Base-by-base conservation (phyloP, 1,140 invertebrate species). In the Penaeus vannamei region DNA sequence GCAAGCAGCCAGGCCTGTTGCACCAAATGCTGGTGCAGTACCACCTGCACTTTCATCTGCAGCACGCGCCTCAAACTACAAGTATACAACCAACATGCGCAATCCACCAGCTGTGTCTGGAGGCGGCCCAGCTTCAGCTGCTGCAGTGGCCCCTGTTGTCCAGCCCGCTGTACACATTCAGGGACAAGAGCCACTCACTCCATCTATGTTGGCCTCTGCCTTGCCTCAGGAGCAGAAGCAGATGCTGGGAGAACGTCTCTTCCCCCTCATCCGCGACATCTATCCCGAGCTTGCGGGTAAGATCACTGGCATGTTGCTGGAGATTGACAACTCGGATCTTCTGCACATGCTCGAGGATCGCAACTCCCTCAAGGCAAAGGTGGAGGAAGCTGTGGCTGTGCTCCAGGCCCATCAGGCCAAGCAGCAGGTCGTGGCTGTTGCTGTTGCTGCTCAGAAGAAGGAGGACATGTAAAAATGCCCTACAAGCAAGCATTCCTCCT, bases 221-320 rank as follows among this genome's bases (percentile, higher is more conserved):
- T 95, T 96, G 76, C 96, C 97, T 19, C 97, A 98, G 92, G 98
- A 99, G 92, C 98, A 99, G 93, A 99, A 99, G 93, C 98, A 99
- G 94, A 99, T 99, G 96, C 94, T 99, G 85, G 99, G 99, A 90
- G 99, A 99, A 94, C 96, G 98, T 90, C 94, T 99, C 23, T 99
- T 98, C 96, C 99, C 99, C 22, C 95, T 99, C 81, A 99, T 99
- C 94, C 96, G 97, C 36, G 92, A 96, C 89, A 98, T 99, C 96
- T 97, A 99, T 94, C 95, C 97, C 1, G 95, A 97, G 79, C 94
- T 98, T 91, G 98, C 98, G 92, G 98, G 98, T 53, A 99, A 99
- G 94, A 99, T 99, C 92, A 99, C 99, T 92, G 99, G 99, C 91
- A 99, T 99, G 99, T 95, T 99, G 94, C 93, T 99, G 90, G 99